These are phyloP conservation scores for Laspeyria flexula DNA, from an alignment of 2,888 invertebrate species.

Conservation along the genomic window DNA sequence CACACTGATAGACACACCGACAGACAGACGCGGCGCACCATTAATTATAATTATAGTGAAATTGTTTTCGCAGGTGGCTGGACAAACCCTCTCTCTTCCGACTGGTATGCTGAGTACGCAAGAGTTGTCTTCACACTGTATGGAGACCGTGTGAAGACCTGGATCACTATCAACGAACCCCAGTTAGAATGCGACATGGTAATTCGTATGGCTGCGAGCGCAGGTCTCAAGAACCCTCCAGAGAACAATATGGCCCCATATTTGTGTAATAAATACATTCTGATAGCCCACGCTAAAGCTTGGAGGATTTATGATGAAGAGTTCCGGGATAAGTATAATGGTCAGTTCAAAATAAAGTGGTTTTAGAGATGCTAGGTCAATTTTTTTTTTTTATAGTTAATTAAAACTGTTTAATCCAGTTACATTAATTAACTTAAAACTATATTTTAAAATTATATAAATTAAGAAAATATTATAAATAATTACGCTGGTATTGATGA, in stretches of 20 bases:
- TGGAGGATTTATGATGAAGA: conserved; percentile 83
- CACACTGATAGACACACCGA: too few relatives aligned
- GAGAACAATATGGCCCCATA: conserved; percentile 17
- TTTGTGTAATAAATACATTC: conserved; percentile 80
- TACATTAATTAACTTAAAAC: too few relatives aligned
- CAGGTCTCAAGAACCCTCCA: background rate
- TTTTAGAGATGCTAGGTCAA: background rate
- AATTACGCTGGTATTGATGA: too few relatives aligned
- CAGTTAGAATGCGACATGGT: conserved; percentile 60
- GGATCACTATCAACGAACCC: conserved; percentile 91
- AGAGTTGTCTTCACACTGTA: conserved; percentile 80
- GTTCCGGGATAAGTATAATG: conserved; percentile 77
- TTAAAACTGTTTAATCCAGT: too few relatives aligned
- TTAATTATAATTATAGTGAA: too few relatives aligned
- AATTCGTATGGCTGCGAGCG: background rate
- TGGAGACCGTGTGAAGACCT: conserved; percentile 86
- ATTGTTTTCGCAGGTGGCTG: conserved; percentile 79
- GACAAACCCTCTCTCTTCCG: conserved; percentile 62
- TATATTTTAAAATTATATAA: too few relatives aligned
- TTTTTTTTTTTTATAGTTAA: too few relatives aligned
- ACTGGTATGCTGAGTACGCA: conserved; percentile 87
- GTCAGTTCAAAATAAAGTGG: conserved; percentile 42
- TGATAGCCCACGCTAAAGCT: conserved; percentile 88
- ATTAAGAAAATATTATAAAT: too few relatives aligned
- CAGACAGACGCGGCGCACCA: too few relatives aligned